Base-by-base conservation (phyloP, 1,140 invertebrate genomes). In the Centruroides vittatus region DNA sequence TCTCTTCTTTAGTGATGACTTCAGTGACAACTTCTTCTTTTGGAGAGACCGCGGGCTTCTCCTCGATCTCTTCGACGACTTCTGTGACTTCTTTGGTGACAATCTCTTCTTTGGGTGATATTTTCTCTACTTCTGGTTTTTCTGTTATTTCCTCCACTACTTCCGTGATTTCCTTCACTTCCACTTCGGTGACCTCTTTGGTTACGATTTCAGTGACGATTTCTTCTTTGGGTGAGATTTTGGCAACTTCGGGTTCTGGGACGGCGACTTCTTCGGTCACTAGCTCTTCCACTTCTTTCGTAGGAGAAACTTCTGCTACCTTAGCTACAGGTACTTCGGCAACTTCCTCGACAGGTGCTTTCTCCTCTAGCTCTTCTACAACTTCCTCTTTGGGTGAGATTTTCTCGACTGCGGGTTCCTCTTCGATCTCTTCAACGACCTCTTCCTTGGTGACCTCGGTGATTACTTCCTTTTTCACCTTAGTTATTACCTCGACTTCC, bases 301-400 rank as follows among this genome's bases (percentile, higher is more conserved):
- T 51, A 13, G 8, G 50, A 47, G 58, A 12, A 7, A 59, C 57
- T 12, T 58, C 56, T 5, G 11, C 23, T 35, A 8, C 5, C 9
- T 65, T 67, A 61, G 70, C 67, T 67, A 72, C 70, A 58, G 69
- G 66, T 53, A n/a, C n/a, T n/a, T n/a, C n/a, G n/a, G 62, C 47
- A 47, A 9, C 9, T 48, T 41, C 11, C 41, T 58, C 36, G 9
- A 47, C 36, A 10, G 59, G 46, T 58, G 62, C 35, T 65, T 76
- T 77, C 55, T 79, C 74, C 61, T 79, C 75, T 55, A 80, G 76
- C 58, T 80, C 75, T 13, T 74, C 73, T 49, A 74, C 71, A 56
- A 79, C 74, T 56, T 79, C 76, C 46, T 65, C 66, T 41, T 68
- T 66, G 35, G 64, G 65, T 68, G 47, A 64, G 61, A 23, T 67